Evolutionary conservation across 1,140 invertebrate genomes (phyloP).

Genomic region (Paraescarpia echinospica): DNA sequence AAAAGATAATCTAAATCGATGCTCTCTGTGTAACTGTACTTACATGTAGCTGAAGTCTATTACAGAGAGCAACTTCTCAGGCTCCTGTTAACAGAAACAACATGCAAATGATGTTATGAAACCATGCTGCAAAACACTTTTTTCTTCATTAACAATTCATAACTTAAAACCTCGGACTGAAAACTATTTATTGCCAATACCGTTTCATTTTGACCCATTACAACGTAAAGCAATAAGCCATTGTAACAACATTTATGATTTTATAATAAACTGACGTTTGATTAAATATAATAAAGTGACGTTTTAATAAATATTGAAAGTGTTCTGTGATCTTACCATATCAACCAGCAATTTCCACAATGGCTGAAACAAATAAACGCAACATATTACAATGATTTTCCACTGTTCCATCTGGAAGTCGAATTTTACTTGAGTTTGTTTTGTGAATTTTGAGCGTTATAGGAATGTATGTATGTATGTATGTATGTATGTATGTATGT

Average conservation of each 20-base stretch:
- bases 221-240: neutral
- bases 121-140: neutral
- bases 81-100: slow-evolving; percentile 59
- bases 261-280: too few relatives aligned
- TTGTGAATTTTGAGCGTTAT: too few relatives aligned
- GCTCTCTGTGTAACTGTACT: slow-evolving; percentile 42
- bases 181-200: neutral
- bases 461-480: neutral
- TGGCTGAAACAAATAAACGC: slow-evolving; percentile 60
- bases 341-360: slow-evolving; percentile 83
- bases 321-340: slow-evolving; percentile 58
- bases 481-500: slow-evolving; percentile 2
- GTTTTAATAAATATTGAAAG: neutral
- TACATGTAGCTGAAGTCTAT: slow-evolving; percentile 87
- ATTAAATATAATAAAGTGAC: neutral
- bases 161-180: neutral
- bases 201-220: neutral
- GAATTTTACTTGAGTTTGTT: too few relatives aligned
- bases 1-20: neutral
- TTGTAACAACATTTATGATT: too few relatives aligned
- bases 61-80: slow-evolving; percentile 77
- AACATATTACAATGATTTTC: neutral
- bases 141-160: neutral
- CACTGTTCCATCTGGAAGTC: too few relatives aligned
- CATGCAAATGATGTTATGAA: neutral